Evolutionary conservation across 2,888 invertebrate species (phyloP).

Genomic region (Therioaphis trifolii): DNA sequence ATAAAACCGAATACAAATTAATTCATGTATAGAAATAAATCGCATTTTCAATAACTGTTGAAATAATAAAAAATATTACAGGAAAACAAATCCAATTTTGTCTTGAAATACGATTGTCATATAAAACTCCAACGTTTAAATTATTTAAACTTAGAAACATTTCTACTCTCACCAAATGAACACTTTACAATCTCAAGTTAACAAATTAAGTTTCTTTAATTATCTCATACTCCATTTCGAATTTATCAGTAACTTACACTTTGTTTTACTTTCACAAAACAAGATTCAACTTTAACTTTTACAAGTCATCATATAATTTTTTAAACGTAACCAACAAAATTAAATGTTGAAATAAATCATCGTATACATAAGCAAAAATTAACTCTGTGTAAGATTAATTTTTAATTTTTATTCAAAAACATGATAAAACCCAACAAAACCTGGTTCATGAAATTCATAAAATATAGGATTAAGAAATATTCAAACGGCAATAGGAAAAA

Average conservation of each 20-base stretch:
- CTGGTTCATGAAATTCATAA: neutral
- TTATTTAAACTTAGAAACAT: neutral
- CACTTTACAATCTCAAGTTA: neutral
- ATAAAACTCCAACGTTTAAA: neutral
- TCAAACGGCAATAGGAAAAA: no score
- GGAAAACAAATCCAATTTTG: no score
- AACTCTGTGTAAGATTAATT: neutral
- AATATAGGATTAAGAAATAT: no score
- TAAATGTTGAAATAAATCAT: neutral
- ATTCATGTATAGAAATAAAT: no score
- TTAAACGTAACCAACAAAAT: neutral
- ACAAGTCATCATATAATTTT: neutral
- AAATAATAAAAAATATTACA: no score
- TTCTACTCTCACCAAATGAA: neutral
- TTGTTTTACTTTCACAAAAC: no score
- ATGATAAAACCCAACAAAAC: neutral
- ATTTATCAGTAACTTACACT: no score
- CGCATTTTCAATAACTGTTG: no score
- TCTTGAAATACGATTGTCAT: no score
- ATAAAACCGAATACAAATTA: no score
- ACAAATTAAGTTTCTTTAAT: neutral
- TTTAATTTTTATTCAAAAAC: neutral
- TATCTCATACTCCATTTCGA: neutral
- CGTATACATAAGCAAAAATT: neutral
- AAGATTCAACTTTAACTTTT: neutral